Percentiles rank a stretch among this genome's conserved stretches.
phyloP scores from a whole-genome alignment of 2,888 invertebrate species.

The Hypercompe scribonia region DNA sequence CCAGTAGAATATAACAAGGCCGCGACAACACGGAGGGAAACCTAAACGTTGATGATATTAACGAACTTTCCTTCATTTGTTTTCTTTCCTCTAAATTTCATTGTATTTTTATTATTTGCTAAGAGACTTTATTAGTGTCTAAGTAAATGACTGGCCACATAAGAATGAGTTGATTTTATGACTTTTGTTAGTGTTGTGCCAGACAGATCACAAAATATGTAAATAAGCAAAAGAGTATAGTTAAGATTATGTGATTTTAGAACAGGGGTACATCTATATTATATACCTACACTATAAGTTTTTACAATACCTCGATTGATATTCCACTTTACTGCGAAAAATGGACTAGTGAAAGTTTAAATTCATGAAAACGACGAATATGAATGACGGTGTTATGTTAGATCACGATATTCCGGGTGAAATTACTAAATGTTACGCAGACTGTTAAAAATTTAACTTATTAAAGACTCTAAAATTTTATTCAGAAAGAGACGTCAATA shows the following conservation, averaged over 20 bases:
- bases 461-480: background rate
- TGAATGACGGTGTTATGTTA: background rate
- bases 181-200: slow-evolving; percentile 42
- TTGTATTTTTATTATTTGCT: slow-evolving; percentile 67
- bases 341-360: background rate
- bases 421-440: background rate
- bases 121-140: slow-evolving; percentile 66
- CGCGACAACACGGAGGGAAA: slow-evolving; percentile 59
- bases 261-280: background rate
- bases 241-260: background rate
- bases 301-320: background rate
- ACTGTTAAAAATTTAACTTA: no score
- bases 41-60: slow-evolving; percentile 69
- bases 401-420: background rate
- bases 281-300: background rate
- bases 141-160: slow-evolving; percentile 53
- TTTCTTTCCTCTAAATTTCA: slow-evolving; percentile 67
- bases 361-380: background rate
- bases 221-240: background rate
- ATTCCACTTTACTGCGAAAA: background rate
- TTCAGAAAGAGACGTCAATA: background rate
- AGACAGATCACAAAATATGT: slow-evolving; percentile 21
- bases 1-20: slow-evolving; percentile 61
- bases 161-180: slow-evolving; percentile 49
- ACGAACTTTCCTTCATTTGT: slow-evolving; percentile 69